These are phyloP conservation scores for Tamandua tetradactyla DNA, from an alignment of 2,797 vertebrate genomes.

Conservation along the genomic window DNA sequence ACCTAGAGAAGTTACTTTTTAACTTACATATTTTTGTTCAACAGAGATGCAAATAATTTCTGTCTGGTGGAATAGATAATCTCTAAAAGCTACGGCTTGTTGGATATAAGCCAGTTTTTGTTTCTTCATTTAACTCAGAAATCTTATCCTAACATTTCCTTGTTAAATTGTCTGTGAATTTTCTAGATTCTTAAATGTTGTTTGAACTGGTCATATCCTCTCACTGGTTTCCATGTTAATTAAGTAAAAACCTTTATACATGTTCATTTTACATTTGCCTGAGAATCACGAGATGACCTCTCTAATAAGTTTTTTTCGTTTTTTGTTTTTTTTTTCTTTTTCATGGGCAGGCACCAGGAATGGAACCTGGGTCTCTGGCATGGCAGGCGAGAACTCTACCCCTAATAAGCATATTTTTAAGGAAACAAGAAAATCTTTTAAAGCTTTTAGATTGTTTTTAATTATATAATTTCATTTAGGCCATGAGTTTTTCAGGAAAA, in stretches of 20 bases:
- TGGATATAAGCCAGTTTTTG: not conserved
- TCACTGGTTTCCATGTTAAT: not conserved
- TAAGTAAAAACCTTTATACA: not conserved
- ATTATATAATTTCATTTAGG: not conserved
- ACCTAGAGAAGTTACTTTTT: not conserved
- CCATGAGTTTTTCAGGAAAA: no score
- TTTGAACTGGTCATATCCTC: conserved; percentile 10
- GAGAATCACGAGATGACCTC: not conserved
- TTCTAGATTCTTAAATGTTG: not conserved
- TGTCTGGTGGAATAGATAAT: conserved; percentile 5
- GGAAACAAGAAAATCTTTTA: not conserved
- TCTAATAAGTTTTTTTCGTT: conserved; percentile 43
- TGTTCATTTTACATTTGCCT: conserved; percentile 12
- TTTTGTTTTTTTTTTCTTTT: no score
- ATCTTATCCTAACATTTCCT: conserved; percentile 29
- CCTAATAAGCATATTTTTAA: conserved; percentile 6
- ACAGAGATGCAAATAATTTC: not conserved
- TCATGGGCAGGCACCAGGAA: no score
- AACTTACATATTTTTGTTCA: conserved; percentile 33
- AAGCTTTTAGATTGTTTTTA: not conserved
- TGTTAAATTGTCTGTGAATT: conserved; percentile 1
- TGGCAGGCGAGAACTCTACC: no score
- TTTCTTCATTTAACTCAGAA: not conserved
- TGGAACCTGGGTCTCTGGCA: no score
- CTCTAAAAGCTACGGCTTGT: not conserved